Conservation (phyloP, 37 sponge, comb jelly and placozoan species). For the Bolinopsis microptera region DNA sequence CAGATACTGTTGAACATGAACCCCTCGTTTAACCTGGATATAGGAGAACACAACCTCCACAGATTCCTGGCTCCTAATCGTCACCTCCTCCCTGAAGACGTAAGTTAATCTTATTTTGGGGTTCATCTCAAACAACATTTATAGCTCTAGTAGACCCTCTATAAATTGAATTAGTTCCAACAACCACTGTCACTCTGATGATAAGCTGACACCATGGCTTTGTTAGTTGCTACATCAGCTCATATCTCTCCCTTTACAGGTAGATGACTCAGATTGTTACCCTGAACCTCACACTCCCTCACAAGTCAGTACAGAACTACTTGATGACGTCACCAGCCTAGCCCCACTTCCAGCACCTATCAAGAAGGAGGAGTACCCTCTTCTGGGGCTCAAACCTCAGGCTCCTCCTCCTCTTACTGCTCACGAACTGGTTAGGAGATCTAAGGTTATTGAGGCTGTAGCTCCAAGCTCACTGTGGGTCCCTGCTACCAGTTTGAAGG, state of each 20-base stretch:
- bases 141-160: too few relatives aligned
- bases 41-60: conserved; percentile 26
- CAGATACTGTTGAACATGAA: conserved; percentile 44
- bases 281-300: neutral
- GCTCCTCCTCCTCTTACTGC: conserved; percentile 39
- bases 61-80: conserved; percentile 15
- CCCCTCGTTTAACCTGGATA: conserved; percentile 55
- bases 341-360: neutral
- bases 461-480: conserved; percentile 47
- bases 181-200: too few relatives aligned
- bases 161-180: too few relatives aligned
- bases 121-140: too few relatives aligned
- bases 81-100: neutral
- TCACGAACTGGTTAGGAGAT: neutral
- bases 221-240: too few relatives aligned
- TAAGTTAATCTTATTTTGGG: conserved; percentile 32
- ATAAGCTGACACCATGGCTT: too few relatives aligned
- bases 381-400: neutral
- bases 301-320: neutral
- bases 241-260: too few relatives aligned
- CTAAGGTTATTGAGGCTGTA: conserved; percentile 48
- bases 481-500: neutral
- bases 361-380: neutral
- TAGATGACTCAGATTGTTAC: too few relatives aligned
- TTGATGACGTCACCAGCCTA: neutral